A percentile compares a stretch with the other conserved stretches of the same genome.
phyloP scores from a whole-genome alignment of 2,888 invertebrate genomes.

The Ptychoptera albimana region DNA sequence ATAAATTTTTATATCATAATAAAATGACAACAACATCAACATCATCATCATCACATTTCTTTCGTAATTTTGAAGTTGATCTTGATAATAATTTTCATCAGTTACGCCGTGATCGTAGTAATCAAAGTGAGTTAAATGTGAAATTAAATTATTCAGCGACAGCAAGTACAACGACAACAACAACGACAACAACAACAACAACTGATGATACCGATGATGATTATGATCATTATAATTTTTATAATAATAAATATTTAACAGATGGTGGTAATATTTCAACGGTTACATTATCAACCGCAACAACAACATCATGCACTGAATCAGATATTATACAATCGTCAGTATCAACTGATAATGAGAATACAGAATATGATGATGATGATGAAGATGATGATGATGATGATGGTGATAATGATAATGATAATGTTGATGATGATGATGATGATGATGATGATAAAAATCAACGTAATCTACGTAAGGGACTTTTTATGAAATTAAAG shows the following conservation, averaged over 20 bases:
- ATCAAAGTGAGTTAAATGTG: no score
- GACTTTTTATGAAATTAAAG: no score
- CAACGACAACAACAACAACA: neutral
- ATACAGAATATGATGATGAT: slow-evolving; percentile 1
- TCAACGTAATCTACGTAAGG: slow-evolving; percentile 1
- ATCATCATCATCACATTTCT: no score
- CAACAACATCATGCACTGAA: neutral
- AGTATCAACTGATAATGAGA: neutral
- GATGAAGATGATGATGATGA: neutral
- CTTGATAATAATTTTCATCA: no score
- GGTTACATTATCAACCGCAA: neutral
- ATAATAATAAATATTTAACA: no score
- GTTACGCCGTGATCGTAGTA: no score
- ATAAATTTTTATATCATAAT: no score
- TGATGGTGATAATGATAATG: slow-evolving; percentile 3
- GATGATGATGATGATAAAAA: neutral
- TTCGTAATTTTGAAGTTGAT: no score
- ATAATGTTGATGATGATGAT: neutral
- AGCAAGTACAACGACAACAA: neutral
- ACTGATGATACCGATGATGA: neutral
- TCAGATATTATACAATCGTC: neutral
- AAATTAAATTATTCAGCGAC: no score
- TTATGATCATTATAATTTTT: no score
- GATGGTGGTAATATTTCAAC: slow-evolving; percentile 5
- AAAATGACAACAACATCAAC: no score